These are phyloP conservation scores for Halcyon chelicuti DNA, from an alignment of 2,797 vertebrate genomes.

Conservation along the genomic window DNA sequence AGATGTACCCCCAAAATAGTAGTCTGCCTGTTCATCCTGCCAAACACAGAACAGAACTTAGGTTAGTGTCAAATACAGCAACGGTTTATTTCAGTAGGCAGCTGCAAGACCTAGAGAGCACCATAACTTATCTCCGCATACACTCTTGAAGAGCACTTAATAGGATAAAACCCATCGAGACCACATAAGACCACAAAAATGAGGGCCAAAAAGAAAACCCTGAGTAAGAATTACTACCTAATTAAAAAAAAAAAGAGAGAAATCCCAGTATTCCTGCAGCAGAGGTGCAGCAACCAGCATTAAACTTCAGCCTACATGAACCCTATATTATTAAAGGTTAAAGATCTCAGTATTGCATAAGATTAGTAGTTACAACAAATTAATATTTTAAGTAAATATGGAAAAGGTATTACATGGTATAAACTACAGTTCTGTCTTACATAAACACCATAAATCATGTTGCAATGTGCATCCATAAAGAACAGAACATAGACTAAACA, in stretches of 20 bases:
- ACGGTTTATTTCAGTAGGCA: background rate
- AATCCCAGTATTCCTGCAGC: background rate
- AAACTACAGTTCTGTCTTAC: background rate
- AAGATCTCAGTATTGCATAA: background rate
- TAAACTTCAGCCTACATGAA: background rate
- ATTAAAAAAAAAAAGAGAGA: background rate
- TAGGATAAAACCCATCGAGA: background rate
- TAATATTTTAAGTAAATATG: background rate
- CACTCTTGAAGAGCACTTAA: background rate
- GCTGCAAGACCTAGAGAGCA: background rate
- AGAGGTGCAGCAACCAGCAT: background rate
- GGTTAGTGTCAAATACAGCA: background rate
- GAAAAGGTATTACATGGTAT: background rate
- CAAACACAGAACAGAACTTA: background rate
- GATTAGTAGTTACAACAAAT: background rate
- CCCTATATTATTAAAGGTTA: background rate
- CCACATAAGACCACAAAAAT: background rate
- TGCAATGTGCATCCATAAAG: background rate
- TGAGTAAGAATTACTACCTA: background rate
- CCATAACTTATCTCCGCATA: background rate
- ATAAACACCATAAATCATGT: background rate
- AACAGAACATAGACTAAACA: background rate
- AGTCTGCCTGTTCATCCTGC: slow-evolving; percentile 75
- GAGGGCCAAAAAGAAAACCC: fast-evolving
- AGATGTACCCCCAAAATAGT: slow-evolving; percentile 70